Base-by-base conservation (phyloP, 2,888 invertebrate genomes). In the Aphidius colemani region DNA sequence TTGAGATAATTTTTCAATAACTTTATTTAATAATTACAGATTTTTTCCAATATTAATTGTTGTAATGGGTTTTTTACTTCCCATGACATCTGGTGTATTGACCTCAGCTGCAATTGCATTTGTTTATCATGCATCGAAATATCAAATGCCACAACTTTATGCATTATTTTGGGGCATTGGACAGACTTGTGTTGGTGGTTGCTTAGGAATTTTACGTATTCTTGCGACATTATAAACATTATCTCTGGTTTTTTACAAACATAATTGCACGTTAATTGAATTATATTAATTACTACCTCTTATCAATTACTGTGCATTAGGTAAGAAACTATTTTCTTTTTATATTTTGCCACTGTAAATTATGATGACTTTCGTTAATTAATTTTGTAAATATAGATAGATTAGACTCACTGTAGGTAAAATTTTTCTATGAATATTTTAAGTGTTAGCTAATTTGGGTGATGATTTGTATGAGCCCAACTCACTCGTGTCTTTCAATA, bases 141-240 rank as follows among this genome's bases (percentile, higher is more conserved):
- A 94, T 79, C 89, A 90, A 75, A 95, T 97, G 95, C 89, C 91
- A 66, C 93, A 95, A 50, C 88, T 95, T 66, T 94, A 96, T 83
- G 96, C 96, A 61, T 88, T 96, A 84, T 87, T 96, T 72, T 97
- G 96, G 94, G 97, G 97, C 63, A 90, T 95, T 60, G 96, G 96
- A 69, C 96, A 96, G 84, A 97, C 97, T 61, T 86, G 94, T 68
- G 85, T 95, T 53, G 92, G 94, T 57, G 93, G 93, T 70, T 92
- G 94, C 72, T 89, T 97, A 75, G 96, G 96, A 65, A 96, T 95
- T 81, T 95, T 95, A 67, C 88, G 96, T 80, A 94, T 97, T 73
- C 86, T 97, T 75, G 96, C 96, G 60, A 96, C 96, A 64, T 87
- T 96, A 78, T 95, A 90, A 89, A 56, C 43, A n/a, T 10, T 46